Evolutionary conservation across 2,113 vertebrate genomes (phyloP).

Genomic region (Oncorhynchus kisutch): DNA sequence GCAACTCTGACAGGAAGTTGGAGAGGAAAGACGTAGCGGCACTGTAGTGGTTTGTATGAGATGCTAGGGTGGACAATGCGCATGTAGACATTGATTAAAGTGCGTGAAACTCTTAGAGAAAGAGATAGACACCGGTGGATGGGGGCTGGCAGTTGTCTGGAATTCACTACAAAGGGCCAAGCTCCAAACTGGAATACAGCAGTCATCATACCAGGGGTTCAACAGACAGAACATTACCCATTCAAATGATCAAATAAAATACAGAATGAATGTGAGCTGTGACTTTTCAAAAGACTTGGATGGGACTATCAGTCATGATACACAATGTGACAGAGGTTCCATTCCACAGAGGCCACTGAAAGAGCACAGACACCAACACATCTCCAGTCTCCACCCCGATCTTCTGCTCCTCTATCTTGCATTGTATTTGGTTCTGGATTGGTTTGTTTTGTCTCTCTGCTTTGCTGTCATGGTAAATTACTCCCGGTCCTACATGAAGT

Average conservation of each 20-base stretch:
- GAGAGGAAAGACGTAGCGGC: background rate
- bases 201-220: conserved; percentile 38
- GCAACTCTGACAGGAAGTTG: background rate
- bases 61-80: conserved; percentile 46
- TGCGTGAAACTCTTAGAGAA: conserved; percentile 66
- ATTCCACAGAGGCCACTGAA: too few species aligned
- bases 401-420: conserved; percentile 48
- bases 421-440: conserved; percentile 63
- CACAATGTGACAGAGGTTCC: conserved; percentile 14
- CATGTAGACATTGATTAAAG: conserved; percentile 69
- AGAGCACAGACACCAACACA: conserved; percentile 18
- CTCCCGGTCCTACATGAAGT: conserved; percentile 87
- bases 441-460: conserved; percentile 61
- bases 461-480: conserved; percentile 76
- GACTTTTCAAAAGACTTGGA: conserved; percentile 25
- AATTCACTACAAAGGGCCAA: conserved; percentile 3
- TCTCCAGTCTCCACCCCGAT: conserved; percentile 47
- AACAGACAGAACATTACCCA: conserved; percentile 18
- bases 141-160: conserved; percentile 1
- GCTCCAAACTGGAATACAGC: conserved; percentile 45
- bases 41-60: conserved; percentile 47
- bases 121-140: conserved; percentile 33
- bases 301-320: conserved; percentile 35
- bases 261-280: conserved; percentile 47
- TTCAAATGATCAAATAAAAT: conserved; percentile 51